Percentiles rank a stretch among this genome's conserved stretches.
phyloP scores from a whole-genome alignment of 2,797 vertebrate species.

The Peromyscus eremicus region DNA sequence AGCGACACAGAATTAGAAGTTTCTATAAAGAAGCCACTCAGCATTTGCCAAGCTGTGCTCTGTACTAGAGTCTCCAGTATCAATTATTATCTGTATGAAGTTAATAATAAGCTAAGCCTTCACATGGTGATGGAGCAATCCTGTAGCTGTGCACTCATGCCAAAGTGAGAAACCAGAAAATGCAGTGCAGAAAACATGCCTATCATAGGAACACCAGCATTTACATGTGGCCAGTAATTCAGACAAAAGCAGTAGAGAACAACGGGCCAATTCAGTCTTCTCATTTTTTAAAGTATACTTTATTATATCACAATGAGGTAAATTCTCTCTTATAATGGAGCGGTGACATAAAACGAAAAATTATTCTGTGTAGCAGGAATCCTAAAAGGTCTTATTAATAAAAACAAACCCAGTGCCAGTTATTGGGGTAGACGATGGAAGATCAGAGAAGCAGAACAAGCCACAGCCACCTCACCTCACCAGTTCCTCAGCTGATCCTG shows the following conservation, averaged over 20 bases:
- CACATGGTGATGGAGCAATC: not conserved
- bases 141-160: not conserved
- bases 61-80: not conserved
- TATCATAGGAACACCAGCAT: not conserved
- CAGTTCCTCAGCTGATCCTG: no score
- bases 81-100: not conserved
- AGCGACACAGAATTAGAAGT: slow-evolving; percentile 22
- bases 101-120: not conserved
- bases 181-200: not conserved
- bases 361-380: not conserved
- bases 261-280: not conserved
- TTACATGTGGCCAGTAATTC: not conserved
- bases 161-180: not conserved
- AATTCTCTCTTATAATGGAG: not conserved
- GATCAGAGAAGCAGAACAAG: no score
- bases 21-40: not conserved
- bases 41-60: slow-evolving; percentile 8
- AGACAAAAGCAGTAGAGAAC: slow-evolving; percentile 30
- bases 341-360: not conserved
- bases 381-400: no score
- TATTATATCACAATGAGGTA: not conserved
- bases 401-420: no score
- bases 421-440: no score
- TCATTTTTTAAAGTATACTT: slow-evolving; percentile 19
- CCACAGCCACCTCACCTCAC: no score